Evolutionary conservation across 2,888 invertebrate genomes (phyloP).

Genomic region (Desoria tigrina): DNA sequence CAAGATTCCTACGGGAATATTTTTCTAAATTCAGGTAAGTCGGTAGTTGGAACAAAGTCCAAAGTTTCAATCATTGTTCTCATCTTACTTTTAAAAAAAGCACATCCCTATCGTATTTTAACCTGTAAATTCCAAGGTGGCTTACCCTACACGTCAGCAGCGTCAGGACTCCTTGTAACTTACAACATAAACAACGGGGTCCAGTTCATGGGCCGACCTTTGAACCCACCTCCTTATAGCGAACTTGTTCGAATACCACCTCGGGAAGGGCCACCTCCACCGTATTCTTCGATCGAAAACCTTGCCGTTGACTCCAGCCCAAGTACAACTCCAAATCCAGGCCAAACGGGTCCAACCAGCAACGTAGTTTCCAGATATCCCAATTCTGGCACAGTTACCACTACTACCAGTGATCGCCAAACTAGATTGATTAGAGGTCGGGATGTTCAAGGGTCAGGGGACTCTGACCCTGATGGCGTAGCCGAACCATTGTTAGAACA

Average conservation of each 20-base stretch:
- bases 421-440: background rate
- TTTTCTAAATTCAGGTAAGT: conserved; percentile 39
- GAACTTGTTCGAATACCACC: conserved; percentile 57
- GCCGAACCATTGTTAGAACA: conserved; percentile 5
- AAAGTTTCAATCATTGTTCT: too few species aligned
- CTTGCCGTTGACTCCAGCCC: conserved; percentile 26
- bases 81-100: too few species aligned
- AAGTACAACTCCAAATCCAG: conserved; percentile 4
- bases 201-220: conserved; percentile 55
- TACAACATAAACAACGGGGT: conserved; percentile 59
- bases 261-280: conserved; percentile 60
- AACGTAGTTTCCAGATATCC: too few species aligned
- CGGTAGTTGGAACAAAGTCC: background rate
- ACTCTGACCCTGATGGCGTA: background rate
- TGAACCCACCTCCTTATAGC: conserved; percentile 57
- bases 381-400: background rate
- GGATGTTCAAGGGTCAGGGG: background rate
- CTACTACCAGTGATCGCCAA: background rate
- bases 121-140: conserved; percentile 14
- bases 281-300: conserved; percentile 57
- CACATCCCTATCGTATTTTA: background rate
- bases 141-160: conserved; percentile 36
- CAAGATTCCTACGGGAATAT: conserved; percentile 48
- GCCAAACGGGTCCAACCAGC: background rate
- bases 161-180: conserved; percentile 56